Conservation (phyloP, 2,797 vertebrate genomes). For the Echeneis naucrates region DNA sequence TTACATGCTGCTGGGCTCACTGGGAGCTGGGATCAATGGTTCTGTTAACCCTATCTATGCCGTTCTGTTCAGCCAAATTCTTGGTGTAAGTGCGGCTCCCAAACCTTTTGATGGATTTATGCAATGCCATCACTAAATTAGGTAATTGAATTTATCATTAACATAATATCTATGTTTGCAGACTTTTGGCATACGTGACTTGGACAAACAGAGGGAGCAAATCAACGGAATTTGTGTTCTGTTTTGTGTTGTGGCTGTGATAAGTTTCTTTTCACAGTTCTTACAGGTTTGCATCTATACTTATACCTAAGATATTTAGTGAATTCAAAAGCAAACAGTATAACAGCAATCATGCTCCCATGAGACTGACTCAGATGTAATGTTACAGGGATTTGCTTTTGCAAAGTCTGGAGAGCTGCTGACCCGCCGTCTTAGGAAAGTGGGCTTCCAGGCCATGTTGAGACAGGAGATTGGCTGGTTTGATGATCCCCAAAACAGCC, state of each 20-base stretch:
- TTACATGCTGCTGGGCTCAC: constrained; percentile 85
- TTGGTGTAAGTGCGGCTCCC: constrained; percentile 79
- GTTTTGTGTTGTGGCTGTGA: constrained; percentile 81
- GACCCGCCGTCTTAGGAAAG: constrained; percentile 83
- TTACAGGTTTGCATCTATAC: constrained; percentile 79
- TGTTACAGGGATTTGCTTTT: constrained; percentile 83
- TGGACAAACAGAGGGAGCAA: constrained; percentile 75
- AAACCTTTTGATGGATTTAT: background rate
- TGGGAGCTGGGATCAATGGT: constrained; percentile 87
- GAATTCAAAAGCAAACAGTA: background rate
- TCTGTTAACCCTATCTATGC: constrained; percentile 85
- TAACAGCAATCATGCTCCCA: background rate
- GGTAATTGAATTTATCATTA: background rate
- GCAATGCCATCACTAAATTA: background rate
- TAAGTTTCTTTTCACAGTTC: constrained; percentile 85
- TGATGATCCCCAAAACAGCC: constrained; percentile 83
- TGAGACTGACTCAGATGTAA: background rate
- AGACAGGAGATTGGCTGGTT: constrained; percentile 87
- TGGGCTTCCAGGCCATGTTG: constrained; percentile 86
- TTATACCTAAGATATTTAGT: background rate
- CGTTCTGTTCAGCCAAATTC: constrained; percentile 87
- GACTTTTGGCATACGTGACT: constrained; percentile 86
- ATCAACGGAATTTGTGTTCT: constrained; percentile 84
- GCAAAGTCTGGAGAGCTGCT: constrained; percentile 87
- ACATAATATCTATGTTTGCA: constrained; percentile 56